Conservation (phyloP, 2,113 vertebrate species). For the Chinchilla lanigera region DNA sequence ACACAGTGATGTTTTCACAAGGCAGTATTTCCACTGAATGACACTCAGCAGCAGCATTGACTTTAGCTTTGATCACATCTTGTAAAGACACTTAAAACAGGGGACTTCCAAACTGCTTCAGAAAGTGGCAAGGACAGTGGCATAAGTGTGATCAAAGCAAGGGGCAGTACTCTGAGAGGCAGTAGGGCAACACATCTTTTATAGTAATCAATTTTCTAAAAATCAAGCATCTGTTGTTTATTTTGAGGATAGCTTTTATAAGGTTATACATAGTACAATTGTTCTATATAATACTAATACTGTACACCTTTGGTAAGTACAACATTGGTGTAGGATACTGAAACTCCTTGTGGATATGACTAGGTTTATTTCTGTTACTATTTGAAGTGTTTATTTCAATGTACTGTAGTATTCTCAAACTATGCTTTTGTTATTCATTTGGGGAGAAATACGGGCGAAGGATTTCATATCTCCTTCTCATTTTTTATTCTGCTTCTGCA, state of each 20-base stretch:
- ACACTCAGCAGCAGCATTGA: background rate
- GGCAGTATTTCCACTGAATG: background rate
- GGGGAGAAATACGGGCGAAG: constrained; percentile 7
- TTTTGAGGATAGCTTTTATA: background rate
- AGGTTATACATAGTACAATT: background rate
- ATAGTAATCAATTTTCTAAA: background rate
- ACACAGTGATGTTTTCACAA: background rate
- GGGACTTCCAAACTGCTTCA: background rate
- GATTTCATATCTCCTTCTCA: background rate
- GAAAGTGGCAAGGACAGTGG: background rate
- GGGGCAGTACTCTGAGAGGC: background rate
- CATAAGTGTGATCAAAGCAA: background rate
- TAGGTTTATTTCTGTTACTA: background rate
- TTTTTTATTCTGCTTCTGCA: constrained; percentile 61
- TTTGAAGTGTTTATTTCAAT: background rate
- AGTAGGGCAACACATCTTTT: background rate
- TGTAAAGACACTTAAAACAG: background rate
- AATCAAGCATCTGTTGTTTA: background rate
- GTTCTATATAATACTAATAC: background rate
- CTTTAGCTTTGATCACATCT: background rate
- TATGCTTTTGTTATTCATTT: constrained; percentile 16
- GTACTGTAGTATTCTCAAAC: background rate
- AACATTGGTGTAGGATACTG: background rate
- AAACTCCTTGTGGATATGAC: background rate
- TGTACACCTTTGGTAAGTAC: background rate